These are phyloP conservation scores for Nebria ingens DNA, from an alignment of 1,140 invertebrate species.

Conservation along the genomic window DNA sequence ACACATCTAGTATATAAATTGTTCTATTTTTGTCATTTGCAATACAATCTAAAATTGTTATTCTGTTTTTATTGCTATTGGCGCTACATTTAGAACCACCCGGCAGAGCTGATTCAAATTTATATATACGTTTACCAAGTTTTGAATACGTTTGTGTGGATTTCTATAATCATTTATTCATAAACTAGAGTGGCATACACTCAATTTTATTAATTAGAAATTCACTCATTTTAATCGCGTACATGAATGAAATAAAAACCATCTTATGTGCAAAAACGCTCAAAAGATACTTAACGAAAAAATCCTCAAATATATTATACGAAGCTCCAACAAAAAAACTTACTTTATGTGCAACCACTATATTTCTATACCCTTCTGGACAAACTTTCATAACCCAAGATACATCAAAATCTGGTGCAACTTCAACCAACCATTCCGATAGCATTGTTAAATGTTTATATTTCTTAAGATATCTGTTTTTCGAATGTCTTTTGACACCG, in stretches of 20 bases:
- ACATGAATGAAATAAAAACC: too few relatives aligned
- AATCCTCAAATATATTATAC: constrained; percentile 13
- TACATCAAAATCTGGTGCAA: constrained; percentile 62
- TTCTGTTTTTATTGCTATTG: constrained; percentile 24
- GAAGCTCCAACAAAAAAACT: constrained; percentile 19
- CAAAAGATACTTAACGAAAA: constrained; percentile 20
- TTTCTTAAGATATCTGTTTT: constrained; percentile 19
- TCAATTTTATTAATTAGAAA: too few relatives aligned
- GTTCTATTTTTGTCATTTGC: constrained; percentile 49
- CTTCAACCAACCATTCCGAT: constrained; percentile 86
- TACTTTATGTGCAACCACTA: constrained; percentile 67
- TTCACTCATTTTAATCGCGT: constrained; percentile 14
- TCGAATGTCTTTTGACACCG: constrained; percentile 1
- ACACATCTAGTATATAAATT: constrained; percentile 70
- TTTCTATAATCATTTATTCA: constrained; percentile 58
- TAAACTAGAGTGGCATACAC: too few relatives aligned
- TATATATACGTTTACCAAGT: constrained; percentile 47
- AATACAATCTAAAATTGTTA: constrained; percentile 72
- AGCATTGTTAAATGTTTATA: constrained; percentile 52
- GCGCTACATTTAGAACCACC: constrained; percentile 49
- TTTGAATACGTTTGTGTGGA: constrained; percentile 62
- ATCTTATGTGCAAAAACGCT: too few relatives aligned
- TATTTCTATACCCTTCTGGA: constrained; percentile 65
- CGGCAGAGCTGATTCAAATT: constrained; percentile 60
- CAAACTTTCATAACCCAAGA: constrained; percentile 77